Evolutionary conservation across 1,140 invertebrate species (phyloP), one percentile per base, ranked within the genome.

Genomic region (Anoplolepis gracilipes): DNA sequence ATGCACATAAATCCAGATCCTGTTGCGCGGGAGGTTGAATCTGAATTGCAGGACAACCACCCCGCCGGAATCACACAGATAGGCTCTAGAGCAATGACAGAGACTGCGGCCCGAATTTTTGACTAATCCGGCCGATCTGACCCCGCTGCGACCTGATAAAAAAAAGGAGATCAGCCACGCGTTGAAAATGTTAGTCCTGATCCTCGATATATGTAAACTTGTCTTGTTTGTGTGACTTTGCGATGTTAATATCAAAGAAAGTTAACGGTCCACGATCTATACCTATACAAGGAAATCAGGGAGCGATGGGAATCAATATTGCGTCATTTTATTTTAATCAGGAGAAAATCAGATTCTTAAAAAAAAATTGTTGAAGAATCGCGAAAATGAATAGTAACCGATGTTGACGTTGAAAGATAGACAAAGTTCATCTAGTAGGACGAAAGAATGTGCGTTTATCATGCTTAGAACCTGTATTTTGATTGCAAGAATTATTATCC

Each of bases 1-100:
- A 91, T 90, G 90, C 87, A 87, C 90, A 91, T 91, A 91, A 89
- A 89, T 90, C 62, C 8, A 22, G 36, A 59, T 79, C 90, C 88
- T 88, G 89, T 46, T 87, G 89, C 89, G 90, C 82, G 90, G 90
- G 89, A 75, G 87, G 67, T 22, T 73, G 49, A 64, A 85, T 87
- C 73, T 57, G 65, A 87, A 84, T 88, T 90, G 64, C 72, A 90
- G 84, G 88, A 88, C 70, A 1, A n/a, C 2, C 6, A 2, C 0
- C 2, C 64, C 25, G 8, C 13, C 25, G 46, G 16, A 1, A 0
- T n/a, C 7, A 19, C 5, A 1, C 13, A 25, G 5, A 39, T 13
- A n/a, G 69, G 42, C 19, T 65, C 42, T 59, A 65, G 81, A 64
- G 55, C 2, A 3, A 1, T 10, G 39, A 25, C 5, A 4, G 36